Evolutionary conservation across 2,113 vertebrate genomes (phyloP).

Genomic region (Lasiurus borealis): DNA sequence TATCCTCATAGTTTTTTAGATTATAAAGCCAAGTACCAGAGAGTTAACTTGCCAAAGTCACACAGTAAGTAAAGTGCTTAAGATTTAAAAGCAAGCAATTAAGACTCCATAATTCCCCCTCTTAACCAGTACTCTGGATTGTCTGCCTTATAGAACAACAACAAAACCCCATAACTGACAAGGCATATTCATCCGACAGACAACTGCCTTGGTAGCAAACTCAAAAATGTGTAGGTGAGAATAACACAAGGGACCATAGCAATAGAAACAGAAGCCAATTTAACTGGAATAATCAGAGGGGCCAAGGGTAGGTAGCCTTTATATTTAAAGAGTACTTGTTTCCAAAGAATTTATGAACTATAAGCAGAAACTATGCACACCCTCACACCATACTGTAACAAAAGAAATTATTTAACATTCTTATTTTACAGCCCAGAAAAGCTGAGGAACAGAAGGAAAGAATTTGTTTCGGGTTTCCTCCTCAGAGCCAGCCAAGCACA

Average conservation of each 20-base stretch:
- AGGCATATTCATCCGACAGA: slow-evolving; percentile 36
- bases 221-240: slow-evolving; percentile 7
- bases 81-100: slow-evolving; percentile 25
- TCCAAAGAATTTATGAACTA: not conserved
- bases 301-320: not conserved
- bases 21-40: slow-evolving; percentile 4
- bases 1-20: not conserved
- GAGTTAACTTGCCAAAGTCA: not conserved
- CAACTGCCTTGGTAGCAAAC: not conserved
- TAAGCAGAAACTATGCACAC: slow-evolving; percentile 22
- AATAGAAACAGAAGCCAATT: slow-evolving; percentile 34
- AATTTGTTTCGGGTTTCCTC: slow-evolving; percentile 21
- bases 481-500: slow-evolving; percentile 27
- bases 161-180: slow-evolving; percentile 6
- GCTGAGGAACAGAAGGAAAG: slow-evolving; percentile 30
- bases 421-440: slow-evolving; percentile 56
- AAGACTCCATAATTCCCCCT: not conserved
- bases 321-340: slow-evolving; percentile 22
- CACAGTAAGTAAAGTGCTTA: not conserved
- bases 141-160: not conserved
- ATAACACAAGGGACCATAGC: not conserved
- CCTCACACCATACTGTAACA: not conserved
- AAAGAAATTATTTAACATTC: slow-evolving; percentile 39
- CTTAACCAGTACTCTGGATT: slow-evolving; percentile 1
- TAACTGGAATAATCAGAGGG: slow-evolving; percentile 6